Evolutionary conservation across 2,888 invertebrate species (phyloP).

Genomic region (Drosophila kanekoi): DNA sequence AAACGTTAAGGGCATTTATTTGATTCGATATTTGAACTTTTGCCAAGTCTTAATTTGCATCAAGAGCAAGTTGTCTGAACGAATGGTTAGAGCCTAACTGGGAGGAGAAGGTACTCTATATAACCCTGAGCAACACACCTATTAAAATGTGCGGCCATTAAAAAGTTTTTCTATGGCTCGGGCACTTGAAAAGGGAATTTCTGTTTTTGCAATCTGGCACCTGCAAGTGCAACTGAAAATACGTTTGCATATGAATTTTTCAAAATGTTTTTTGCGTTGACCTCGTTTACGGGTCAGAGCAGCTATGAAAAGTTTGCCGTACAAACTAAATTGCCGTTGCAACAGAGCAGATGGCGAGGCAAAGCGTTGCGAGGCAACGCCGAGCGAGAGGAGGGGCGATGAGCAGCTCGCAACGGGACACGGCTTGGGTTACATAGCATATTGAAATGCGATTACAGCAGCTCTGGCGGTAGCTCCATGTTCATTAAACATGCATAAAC

Average conservation of each 20-base stretch:
- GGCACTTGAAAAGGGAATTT: constrained; percentile 55
- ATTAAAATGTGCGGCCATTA: constrained; percentile 76
- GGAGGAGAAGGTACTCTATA: constrained; percentile 1
- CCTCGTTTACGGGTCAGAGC: constrained; percentile 77
- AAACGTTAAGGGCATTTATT: constrained; percentile 7
- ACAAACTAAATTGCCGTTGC: constrained; percentile 76
- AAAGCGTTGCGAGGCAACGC: constrained; percentile 4
- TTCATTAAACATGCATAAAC: constrained; percentile 79
- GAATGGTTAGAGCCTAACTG: constrained; percentile 3
- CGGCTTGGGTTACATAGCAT: constrained; percentile 62
- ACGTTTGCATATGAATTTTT: constrained; percentile 79
- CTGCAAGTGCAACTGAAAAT: constrained; percentile 72
- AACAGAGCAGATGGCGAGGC: constrained; percentile 22
- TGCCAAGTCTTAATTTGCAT: no score
- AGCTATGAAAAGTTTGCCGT: constrained; percentile 74
- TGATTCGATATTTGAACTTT: background rate
- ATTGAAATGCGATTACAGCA: constrained; percentile 77
- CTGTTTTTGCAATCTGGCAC: constrained; percentile 66
- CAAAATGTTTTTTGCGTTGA: constrained; percentile 76
- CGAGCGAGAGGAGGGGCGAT: background rate
- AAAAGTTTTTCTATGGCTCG: constrained; percentile 65
- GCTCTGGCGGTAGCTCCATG: constrained; percentile 63
- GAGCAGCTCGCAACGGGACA: constrained; percentile 47
- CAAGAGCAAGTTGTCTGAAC: background rate
- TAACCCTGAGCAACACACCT: constrained; percentile 58